These are phyloP conservation scores for Aplochiton taeniatus DNA, from an alignment of 2,797 vertebrate genomes.

Conservation along the genomic window DNA sequence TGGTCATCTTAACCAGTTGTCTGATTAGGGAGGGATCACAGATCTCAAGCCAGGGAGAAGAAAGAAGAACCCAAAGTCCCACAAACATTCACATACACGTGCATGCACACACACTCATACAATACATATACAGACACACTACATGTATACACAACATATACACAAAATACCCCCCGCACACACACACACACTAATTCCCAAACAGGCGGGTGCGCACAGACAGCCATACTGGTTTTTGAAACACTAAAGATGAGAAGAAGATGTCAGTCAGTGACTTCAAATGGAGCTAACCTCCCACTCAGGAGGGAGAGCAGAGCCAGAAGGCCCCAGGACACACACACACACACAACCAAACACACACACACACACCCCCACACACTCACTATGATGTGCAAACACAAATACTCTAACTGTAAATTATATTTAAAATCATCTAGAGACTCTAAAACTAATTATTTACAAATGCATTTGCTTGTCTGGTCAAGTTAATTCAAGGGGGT, in stretches of 20 bases:
- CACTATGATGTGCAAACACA: neutral
- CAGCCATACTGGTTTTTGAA: too few species aligned
- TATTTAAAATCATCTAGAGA: neutral
- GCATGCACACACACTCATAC: too few species aligned
- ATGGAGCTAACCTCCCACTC: conserved; percentile 56
- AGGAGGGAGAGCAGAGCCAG: conserved; percentile 8
- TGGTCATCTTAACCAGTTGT: conserved; percentile 55
- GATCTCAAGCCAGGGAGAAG: conserved; percentile 50
- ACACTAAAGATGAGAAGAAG: conserved; percentile 29
- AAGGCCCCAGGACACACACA: neutral
- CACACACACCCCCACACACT: neutral
- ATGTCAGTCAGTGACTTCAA: conserved; percentile 63
- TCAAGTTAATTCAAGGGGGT: neutral
- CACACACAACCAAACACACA: conserved; percentile 4
- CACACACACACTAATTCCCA: neutral
- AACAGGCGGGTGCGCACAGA: neutral
- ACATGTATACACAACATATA: neutral
- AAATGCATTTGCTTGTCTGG: neutral
- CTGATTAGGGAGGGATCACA: conserved; percentile 33
- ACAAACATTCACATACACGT: too few species aligned
- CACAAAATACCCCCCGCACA: too few species aligned
- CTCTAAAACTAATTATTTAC: neutral
- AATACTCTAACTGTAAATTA: neutral
- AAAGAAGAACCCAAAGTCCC: neutral
- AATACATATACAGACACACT: too few species aligned